phyloP scores from a whole-genome alignment of 2,888 invertebrate species.

The Apodemia hepburni region DNA sequence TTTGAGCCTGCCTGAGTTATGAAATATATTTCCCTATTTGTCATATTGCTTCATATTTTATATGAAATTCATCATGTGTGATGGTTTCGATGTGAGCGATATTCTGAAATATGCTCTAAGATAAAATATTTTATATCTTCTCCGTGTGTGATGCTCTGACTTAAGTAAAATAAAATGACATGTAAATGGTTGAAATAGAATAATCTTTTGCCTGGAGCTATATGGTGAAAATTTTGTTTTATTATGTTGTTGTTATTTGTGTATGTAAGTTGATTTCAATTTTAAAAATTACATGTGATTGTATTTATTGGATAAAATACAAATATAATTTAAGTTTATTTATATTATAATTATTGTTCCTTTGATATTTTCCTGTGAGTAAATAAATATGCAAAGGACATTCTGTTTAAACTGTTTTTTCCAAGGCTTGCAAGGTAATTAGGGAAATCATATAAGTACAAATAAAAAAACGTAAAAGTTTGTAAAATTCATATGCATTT shows the following conservation, averaged over 20 bases:
- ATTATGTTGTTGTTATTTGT: conserved; percentile 60
- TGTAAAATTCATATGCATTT: background rate
- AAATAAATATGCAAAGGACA: background rate
- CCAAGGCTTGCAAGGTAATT: conserved; percentile 1
- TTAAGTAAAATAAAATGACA: no score
- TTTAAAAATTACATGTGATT: conserved; percentile 35
- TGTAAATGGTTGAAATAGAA: background rate
- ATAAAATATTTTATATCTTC: no score
- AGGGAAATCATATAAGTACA: conserved; percentile 8
- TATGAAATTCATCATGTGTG: no score
- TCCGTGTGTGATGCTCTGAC: no score
- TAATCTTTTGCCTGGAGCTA: conserved; percentile 6
- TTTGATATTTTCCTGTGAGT: conserved; percentile 1
- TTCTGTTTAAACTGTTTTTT: background rate
- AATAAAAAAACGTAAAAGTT: background rate
- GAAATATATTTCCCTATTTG: no score
- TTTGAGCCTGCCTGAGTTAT: no score
- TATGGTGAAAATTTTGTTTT: conserved; percentile 41
- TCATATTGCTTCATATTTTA: no score
- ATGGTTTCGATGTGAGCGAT: no score
- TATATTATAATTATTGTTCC: conserved; percentile 48
- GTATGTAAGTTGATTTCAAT: conserved; percentile 39
- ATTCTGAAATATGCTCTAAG: no score
- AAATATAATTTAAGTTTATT: conserved; percentile 22
- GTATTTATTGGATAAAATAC: conserved; percentile 21